phyloP scores from a whole-genome alignment of 2,113 vertebrate species.

The Stegostoma tigrinum region DNA sequence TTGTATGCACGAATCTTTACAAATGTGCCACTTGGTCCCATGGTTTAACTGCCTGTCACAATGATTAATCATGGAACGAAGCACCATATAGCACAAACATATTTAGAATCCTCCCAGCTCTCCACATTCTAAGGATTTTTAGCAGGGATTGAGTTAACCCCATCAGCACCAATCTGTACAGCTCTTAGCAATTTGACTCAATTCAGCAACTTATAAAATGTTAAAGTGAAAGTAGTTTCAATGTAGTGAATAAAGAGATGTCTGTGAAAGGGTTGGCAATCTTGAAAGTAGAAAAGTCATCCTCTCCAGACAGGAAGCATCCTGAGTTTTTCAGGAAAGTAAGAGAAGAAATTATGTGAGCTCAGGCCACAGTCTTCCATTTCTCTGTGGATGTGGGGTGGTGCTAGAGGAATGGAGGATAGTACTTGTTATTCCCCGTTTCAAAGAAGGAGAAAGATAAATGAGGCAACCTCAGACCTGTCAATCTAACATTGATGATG shows the following conservation, averaged over 20 bases:
- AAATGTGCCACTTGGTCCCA: constrained; percentile 30
- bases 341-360: background rate
- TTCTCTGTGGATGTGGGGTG: background rate
- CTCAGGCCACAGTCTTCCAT: background rate
- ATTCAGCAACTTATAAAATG: background rate
- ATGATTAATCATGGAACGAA: constrained; percentile 27
- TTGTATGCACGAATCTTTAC: constrained; percentile 31
- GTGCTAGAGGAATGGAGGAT: background rate
- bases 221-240: background rate
- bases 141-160: background rate
- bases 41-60: constrained; percentile 21
- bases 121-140: background rate
- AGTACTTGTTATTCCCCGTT: background rate
- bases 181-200: background rate
- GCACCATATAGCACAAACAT: constrained; percentile 8
- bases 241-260: background rate
- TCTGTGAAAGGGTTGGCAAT: background rate
- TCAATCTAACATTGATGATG: background rate
- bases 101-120: constrained; percentile 3
- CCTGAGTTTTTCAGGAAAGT: background rate
- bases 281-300: background rate
- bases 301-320: background rate
- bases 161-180: background rate
- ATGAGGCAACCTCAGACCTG: background rate
- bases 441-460: background rate